A percentile compares a stretch with the other conserved stretches of the same genome.
These are phyloP conservation scores for Phenganax subtilis DNA, from an alignment of 92 coral and sea anemone species.

Conservation along the genomic window DNA sequence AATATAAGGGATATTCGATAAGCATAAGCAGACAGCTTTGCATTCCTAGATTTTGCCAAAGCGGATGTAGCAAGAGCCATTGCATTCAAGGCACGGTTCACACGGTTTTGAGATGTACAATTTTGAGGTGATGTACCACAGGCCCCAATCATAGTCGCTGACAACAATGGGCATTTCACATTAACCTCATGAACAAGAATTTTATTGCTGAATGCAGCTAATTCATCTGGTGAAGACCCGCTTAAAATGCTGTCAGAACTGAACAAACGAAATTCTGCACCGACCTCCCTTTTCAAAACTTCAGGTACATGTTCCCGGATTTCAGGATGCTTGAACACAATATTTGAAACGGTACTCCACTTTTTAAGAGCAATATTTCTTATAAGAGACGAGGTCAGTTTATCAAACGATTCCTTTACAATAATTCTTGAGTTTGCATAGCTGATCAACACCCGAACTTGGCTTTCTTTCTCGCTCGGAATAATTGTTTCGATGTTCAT, in stretches of 20 bases:
- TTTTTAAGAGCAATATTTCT: constrained; percentile 46
- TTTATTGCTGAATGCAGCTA: constrained; percentile 57
- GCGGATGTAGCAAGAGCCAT: constrained; percentile 37
- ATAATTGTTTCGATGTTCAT: no score
- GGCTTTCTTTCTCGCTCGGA: constrained; percentile 29
- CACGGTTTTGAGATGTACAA: constrained; percentile 21
- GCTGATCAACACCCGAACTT: constrained; percentile 21
- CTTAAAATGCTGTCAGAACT: constrained; percentile 46
- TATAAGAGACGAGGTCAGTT: constrained; percentile 38
- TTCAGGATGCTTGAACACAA: constrained; percentile 42
- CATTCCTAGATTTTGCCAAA: constrained; percentile 34
- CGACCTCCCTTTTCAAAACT: constrained; percentile 38
- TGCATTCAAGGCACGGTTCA: constrained; percentile 24
- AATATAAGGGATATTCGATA: constrained; percentile 28
- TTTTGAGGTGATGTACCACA: background rate
- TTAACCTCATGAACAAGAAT: constrained; percentile 45
- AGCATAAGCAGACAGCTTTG: constrained; percentile 35
- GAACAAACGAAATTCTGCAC: constrained; percentile 43
- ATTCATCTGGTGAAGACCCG: constrained; percentile 55
- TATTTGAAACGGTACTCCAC: constrained; percentile 53
- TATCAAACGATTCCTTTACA: constrained; percentile 28
- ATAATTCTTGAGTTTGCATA: constrained; percentile 25
- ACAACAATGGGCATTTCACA: constrained; percentile 43
- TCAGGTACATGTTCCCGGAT: constrained; percentile 33
- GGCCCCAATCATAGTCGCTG: background rate